phyloP scores from a whole-genome alignment of 2,113 vertebrate species.

The Protobothrops mucrosquamatus region DNA sequence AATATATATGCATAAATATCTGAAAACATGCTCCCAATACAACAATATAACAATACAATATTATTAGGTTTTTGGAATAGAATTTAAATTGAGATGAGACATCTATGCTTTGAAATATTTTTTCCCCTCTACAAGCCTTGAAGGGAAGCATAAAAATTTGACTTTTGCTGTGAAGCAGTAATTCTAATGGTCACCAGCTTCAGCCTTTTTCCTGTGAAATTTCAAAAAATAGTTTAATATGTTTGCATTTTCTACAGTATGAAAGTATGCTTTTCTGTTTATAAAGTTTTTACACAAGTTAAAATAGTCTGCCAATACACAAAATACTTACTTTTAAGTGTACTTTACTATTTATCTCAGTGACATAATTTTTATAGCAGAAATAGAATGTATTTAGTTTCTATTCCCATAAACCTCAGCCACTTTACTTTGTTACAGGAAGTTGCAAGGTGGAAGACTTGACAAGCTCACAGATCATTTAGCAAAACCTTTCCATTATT shows the following conservation, averaged over 20 bases:
- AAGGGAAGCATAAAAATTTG: conserved; percentile 37
- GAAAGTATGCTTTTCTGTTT: conserved; percentile 57
- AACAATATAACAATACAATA: neutral
- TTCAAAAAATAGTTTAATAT: conserved; percentile 43
- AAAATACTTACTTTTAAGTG: conserved; percentile 31
- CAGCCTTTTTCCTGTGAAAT: conserved; percentile 46
- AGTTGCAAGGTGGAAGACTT: neutral
- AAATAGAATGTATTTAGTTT: neutral
- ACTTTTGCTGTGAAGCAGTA: conserved; percentile 33
- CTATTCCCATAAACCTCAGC: neutral
- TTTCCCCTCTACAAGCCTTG: conserved; percentile 36
- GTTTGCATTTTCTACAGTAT: conserved; percentile 55
- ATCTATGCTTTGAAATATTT: conserved; percentile 15
- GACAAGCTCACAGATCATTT: neutral
- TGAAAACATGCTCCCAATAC: neutral
- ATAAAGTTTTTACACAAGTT: conserved; percentile 41
- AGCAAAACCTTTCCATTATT: neutral
- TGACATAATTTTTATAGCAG: neutral
- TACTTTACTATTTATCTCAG: conserved; percentile 30
- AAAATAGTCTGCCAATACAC: conserved; percentile 24
- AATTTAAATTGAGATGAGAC: neutral
- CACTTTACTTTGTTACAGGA: too few relatives aligned
- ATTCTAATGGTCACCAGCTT: conserved; percentile 49
- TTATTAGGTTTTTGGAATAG: conserved; percentile 8
- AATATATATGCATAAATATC: neutral